Base-by-base conservation (phyloP, 2,113 vertebrate species). In the Taxidea taxus region DNA sequence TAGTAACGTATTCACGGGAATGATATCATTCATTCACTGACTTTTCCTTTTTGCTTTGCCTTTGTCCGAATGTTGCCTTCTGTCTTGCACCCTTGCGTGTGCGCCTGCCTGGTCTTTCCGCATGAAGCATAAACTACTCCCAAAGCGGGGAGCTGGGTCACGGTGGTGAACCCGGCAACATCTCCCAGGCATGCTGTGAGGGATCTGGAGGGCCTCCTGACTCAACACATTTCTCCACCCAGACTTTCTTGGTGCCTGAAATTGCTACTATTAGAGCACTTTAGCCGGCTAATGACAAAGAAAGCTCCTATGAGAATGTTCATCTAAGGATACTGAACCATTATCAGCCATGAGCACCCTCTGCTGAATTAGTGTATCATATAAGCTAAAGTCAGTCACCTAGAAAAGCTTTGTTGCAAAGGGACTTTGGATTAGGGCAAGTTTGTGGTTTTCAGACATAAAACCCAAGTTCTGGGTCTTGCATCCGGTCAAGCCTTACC, bases 401-500 rank as follows among this genome's bases (percentile, higher is more conserved):
- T 94, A 95, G 91, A 87, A 97, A 93, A 89, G 54, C 49, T 93
- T 74, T 92, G 74, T 83, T 80, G 86, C 96, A 97, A 68, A 56
- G 66, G 60, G 42, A 81, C 23, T 62, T 88, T 42, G 14, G 56
- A 47, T 68, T 34, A 37, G 82, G n/a, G 44, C 91, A 78, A 37
- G 37, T 68, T 51, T 87, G 75, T 5, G 31, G 31, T 86, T 95
- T 92, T 68, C 47, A 78, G 72, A 94, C 91, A 39, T 15, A 56
- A 74, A 94, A 15, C 2, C 7, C 14, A 90, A 58, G 20, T 91
- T 68, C 44, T 20, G 15, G 23, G 37, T 42, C 37, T 84, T 58
- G 34, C 72, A 84, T 87, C 81, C 93, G 87, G 72, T 97, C 94
- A 97, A 98, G 72, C n/a, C 98, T 99, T 99, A 99, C 99, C 99